Percentiles rank a stretch among this genome's conserved stretches.
These are phyloP conservation scores for Epinephelus malabaricus DNA, from an alignment of 2,797 vertebrate genomes.

Conservation along the genomic window DNA sequence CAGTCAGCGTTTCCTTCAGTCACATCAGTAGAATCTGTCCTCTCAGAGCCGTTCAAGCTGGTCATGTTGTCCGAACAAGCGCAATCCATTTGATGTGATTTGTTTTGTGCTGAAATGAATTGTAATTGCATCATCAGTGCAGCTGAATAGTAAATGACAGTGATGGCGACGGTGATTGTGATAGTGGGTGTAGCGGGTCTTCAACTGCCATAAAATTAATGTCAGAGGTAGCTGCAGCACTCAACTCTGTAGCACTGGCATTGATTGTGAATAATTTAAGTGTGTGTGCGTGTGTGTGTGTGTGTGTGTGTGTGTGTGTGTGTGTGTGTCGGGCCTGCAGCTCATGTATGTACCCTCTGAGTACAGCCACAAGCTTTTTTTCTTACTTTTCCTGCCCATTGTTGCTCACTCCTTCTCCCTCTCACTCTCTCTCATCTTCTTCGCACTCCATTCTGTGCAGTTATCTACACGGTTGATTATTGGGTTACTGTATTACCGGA, in stretches of 20 bases:
- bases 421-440: neutral
- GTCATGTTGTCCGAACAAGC: constrained; percentile 45
- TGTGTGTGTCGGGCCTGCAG: constrained; percentile 20
- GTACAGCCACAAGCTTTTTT: constrained; percentile 22
- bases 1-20: constrained; percentile 46
- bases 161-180: constrained; percentile 46
- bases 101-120: constrained; percentile 61
- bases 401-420: neutral
- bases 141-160: constrained; percentile 49
- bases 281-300: constrained; percentile 3
- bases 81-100: constrained; percentile 70
- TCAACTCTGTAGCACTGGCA: constrained; percentile 60
- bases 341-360: constrained; percentile 27
- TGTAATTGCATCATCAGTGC: constrained; percentile 48
- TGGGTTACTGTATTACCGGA: constrained; percentile 46
- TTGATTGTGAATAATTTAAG: constrained; percentile 76
- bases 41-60: constrained; percentile 19
- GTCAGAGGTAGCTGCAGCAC: constrained; percentile 59
- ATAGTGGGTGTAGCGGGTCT: constrained; percentile 53
- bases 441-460: constrained; percentile 24
- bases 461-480: constrained; percentile 54
- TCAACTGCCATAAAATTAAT: constrained; percentile 59
- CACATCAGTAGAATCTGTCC: constrained; percentile 28
- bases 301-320: neutral
- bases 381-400: neutral